Conservation (phyloP, 1,140 invertebrate species). For the Danaus plexippus region DNA sequence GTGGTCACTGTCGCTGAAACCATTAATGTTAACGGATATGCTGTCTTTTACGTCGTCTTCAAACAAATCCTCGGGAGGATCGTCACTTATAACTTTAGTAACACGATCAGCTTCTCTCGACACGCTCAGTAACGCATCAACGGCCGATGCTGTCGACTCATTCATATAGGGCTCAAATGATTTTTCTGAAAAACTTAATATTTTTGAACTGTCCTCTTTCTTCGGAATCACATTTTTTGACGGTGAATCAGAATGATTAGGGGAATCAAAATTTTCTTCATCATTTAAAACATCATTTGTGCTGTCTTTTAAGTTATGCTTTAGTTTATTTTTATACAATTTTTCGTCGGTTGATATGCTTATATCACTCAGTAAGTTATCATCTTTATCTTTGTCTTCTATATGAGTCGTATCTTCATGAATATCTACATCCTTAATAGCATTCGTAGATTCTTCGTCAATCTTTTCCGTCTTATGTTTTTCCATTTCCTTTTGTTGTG, state of each 20-base stretch:
- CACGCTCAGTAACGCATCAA: slow-evolving; percentile 59
- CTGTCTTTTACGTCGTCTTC: slow-evolving; percentile 53
- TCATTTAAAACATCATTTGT: no score
- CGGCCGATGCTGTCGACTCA: slow-evolving; percentile 60
- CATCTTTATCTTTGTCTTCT: slow-evolving; percentile 6
- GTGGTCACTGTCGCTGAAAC: slow-evolving; percentile 14
- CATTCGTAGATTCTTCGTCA: slow-evolving; percentile 16
- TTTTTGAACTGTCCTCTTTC: no score
- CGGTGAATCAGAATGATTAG: no score
- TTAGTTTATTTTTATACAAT: no score
- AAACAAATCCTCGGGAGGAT: slow-evolving; percentile 63
- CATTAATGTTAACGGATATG: slow-evolving; percentile 18
- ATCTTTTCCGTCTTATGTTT: slow-evolving; percentile 33
- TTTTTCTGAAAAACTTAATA: slow-evolving; percentile 2
- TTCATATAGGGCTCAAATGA: slow-evolving; percentile 44
- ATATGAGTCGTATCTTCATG: slow-evolving; percentile 1
- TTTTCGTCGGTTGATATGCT: no score
- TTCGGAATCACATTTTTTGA: no score
- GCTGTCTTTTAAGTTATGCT: no score
- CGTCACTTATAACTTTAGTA: slow-evolving; percentile 57
- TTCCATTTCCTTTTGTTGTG: slow-evolving; percentile 45
- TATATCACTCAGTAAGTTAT: neutral
- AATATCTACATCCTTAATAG: neutral
- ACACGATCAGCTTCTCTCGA: slow-evolving; percentile 58
- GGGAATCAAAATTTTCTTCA: no score